Evolutionary conservation across 2,888 invertebrate species (phyloP), one percentile per base, ranked within the genome.

Genomic region (Encarsia formosa): DNA sequence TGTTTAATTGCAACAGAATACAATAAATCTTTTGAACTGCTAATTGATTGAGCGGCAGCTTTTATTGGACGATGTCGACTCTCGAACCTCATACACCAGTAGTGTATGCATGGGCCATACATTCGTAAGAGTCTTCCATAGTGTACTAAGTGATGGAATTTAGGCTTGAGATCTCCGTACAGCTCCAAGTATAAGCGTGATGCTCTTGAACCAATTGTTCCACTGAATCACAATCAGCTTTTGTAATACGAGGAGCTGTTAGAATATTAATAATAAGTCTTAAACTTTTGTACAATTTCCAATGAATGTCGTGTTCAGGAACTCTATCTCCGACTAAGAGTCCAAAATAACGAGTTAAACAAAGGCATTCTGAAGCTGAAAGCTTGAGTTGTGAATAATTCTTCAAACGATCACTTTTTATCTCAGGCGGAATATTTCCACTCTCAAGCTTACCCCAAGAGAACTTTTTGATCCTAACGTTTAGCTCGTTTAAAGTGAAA

Each of bases 201-300:
- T n/a, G n/a, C 9, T 18, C 6, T 16, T 31, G 8, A 40, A 54
- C 42, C 6, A 44, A 35, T n/a, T 49, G 8, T 23, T 26, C 8
- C n/a, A 49, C 40, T 4, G 49, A 32, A 6, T 43, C 24, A 26
- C 38, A 26, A 38, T 54, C 52, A 8, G 26, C 39, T 11, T 29
- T 19, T 44, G 49, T 26, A 18, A 52, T 26, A 15, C 48, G 46
- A 32, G 52, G 54, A 5, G 57, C 52, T 37, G 42, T 49, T n/a
- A 57, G n/a, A 20, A 52, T 54, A 35, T 57, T 47, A 4, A 58
- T 32, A 11, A 37, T 50, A 24, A 41, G 44, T 16, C 57, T 15
- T n/a, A 58, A 50, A 24, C 50, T 16, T 35, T 48, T 53, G 16
- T 55, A 55, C n/a, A 58, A 29, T 18, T 19, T 1, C 42, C 47